Conservation (phyloP, 2,113 vertebrate species). For the Brachirus orientalis region DNA sequence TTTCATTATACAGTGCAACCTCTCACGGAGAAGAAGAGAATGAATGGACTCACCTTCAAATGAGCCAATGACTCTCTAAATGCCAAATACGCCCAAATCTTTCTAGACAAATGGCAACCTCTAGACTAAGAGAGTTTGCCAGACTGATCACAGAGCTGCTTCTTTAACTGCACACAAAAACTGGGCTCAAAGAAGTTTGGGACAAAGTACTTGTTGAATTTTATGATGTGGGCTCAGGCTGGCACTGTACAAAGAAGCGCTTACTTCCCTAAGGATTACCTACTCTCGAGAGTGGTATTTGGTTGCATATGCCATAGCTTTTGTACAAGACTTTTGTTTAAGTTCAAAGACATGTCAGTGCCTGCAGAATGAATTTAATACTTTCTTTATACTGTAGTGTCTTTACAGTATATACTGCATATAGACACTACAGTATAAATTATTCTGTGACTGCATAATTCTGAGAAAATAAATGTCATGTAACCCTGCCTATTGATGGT, state of each 20-base stretch:
- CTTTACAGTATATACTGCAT: no score
- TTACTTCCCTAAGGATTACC: slow-evolving; percentile 25
- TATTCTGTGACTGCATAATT: no score
- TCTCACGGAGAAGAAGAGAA: slow-evolving; percentile 29
- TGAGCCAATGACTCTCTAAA: slow-evolving; percentile 55
- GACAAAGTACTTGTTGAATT: slow-evolving; percentile 53
- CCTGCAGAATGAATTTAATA: neutral
- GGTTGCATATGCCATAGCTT: slow-evolving; percentile 22
- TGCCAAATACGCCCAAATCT: slow-evolving; percentile 51
- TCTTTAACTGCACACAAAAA: slow-evolving; percentile 46
- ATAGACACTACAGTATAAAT: no score
- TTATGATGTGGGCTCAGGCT: slow-evolving; percentile 51
- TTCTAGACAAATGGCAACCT: slow-evolving; percentile 57
- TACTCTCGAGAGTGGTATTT: slow-evolving; percentile 24
- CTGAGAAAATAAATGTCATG: no score
- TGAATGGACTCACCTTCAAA: slow-evolving; percentile 59
- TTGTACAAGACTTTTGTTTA: no score
- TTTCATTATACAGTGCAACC: slow-evolving; percentile 48
- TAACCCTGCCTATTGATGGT: neutral
- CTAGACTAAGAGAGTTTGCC: slow-evolving; percentile 38
- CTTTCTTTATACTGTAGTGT: neutral
- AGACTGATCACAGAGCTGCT: slow-evolving; percentile 52
- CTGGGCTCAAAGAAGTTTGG: slow-evolving; percentile 55
- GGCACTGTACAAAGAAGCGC: slow-evolving; percentile 29
- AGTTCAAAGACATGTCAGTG: slow-evolving; percentile 3